These are phyloP conservation scores for Kryptopterus vitreolus DNA, from an alignment of 2,797 vertebrate species.

Conservation along the genomic window DNA sequence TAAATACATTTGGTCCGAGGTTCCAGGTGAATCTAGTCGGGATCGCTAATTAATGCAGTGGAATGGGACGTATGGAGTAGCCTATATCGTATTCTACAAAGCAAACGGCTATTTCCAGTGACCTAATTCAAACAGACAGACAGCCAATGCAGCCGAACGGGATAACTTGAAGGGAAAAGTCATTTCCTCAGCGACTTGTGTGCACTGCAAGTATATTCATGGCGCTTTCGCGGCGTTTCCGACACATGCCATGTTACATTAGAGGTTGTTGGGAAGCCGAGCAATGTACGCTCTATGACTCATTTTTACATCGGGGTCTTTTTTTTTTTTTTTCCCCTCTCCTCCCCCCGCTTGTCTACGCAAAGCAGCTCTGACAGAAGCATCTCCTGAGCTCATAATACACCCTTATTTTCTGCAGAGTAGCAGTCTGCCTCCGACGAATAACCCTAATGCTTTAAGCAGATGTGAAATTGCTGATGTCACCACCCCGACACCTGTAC, in stretches of 20 bases:
- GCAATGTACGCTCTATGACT: conserved; percentile 59
- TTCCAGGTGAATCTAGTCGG: conserved; percentile 16
- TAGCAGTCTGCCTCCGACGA: conserved; percentile 56
- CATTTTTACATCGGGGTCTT: conserved; percentile 58
- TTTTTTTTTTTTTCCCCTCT: no score
- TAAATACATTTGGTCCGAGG: not conserved
- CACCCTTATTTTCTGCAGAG: conserved; percentile 68
- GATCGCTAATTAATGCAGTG: conserved; percentile 21
- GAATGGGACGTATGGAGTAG: not conserved
- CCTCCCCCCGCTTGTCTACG: conserved; percentile 21
- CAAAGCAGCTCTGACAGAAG: conserved; percentile 71
- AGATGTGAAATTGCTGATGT: conserved; percentile 58
- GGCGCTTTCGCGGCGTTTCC: conserved; percentile 50
- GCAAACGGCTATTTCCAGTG: conserved; percentile 30
- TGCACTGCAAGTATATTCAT: conserved; percentile 27
- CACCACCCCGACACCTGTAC: conserved; percentile 34
- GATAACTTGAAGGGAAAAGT: conserved; percentile 30
- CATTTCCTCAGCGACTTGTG: conserved; percentile 24
- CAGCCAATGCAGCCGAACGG: conserved; percentile 23
- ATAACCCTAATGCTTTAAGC: conserved; percentile 54
- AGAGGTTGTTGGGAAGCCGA: conserved; percentile 52
- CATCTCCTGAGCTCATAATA: conserved; percentile 69
- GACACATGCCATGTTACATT: conserved; percentile 70
- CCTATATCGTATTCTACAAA: not conserved
- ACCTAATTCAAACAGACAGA: conserved; percentile 33